Conservation (phyloP, 2,797 vertebrate species). For the Artibeus lituratus region DNA sequence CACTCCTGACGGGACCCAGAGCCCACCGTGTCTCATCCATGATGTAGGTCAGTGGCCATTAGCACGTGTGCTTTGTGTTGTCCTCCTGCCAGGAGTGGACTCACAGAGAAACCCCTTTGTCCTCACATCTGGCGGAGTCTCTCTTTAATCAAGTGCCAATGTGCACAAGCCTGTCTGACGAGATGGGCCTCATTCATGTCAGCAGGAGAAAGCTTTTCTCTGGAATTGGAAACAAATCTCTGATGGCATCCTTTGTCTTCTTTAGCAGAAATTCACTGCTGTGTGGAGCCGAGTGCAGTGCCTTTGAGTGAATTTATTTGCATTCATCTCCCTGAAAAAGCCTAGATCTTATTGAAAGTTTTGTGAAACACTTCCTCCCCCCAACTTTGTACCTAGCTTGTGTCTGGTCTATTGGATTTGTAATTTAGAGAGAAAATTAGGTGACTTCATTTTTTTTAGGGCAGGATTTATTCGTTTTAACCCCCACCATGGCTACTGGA, state of each 20-base stretch:
- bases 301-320: not conserved
- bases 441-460: conserved; percentile 1
- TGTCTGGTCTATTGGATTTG: not conserved
- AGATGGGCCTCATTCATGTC: not conserved
- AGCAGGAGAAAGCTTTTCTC: not conserved
- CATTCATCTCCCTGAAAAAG: conserved; percentile 5
- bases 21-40: not conserved
- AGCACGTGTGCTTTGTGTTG: not conserved
- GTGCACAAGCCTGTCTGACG: not conserved
- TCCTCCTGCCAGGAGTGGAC: not conserved
- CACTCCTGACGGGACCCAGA: not conserved
- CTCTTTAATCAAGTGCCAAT: not conserved
- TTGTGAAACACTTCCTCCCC: not conserved
- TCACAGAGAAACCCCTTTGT: not conserved
- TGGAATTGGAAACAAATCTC: not conserved
- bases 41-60: not conserved
- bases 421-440: conserved; percentile 29
- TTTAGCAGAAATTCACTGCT: not conserved
- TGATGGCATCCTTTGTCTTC: not conserved
- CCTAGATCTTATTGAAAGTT: not conserved
- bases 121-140: not conserved
- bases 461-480: not conserved
- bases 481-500: not conserved
- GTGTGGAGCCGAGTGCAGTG: not conserved
- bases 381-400: not conserved